Percentiles rank a stretch among this genome's conserved stretches.
Conservation (phyloP, 2,113 vertebrate species). For the Chaetops frenatus region DNA sequence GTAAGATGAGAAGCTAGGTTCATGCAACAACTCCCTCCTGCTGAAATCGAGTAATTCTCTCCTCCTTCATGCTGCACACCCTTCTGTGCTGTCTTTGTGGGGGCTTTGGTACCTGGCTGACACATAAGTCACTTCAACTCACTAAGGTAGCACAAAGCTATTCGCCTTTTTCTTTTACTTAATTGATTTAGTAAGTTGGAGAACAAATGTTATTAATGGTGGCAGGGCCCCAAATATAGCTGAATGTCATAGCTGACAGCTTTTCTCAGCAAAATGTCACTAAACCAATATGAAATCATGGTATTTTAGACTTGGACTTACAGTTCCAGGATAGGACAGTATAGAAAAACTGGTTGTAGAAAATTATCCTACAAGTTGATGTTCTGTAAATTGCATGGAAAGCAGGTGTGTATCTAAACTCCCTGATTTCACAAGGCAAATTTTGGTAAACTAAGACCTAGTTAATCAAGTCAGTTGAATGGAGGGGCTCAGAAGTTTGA, state of each 20-base stretch:
- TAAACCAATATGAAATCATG: background rate
- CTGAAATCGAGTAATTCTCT: background rate
- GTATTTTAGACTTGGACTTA: background rate
- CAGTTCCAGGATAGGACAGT: background rate
- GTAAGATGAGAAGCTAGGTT: background rate
- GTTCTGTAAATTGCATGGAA: background rate
- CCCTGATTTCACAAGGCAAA: background rate
- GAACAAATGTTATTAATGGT: background rate
- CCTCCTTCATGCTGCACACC: background rate
- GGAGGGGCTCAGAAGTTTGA: background rate
- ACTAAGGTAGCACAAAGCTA: background rate
- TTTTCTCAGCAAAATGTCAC: constrained; percentile 25
- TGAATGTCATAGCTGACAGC: background rate
- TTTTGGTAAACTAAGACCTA: background rate
- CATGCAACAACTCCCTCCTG: background rate
- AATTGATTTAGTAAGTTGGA: background rate
- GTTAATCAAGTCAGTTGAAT: background rate
- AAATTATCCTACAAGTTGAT: background rate
- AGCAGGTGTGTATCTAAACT: background rate
- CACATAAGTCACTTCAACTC: background rate
- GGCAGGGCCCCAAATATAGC: background rate
- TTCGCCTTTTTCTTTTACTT: background rate
- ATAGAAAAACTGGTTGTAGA: background rate
- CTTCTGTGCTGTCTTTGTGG: background rate
- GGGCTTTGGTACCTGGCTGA: background rate